phyloP scores from a whole-genome alignment of 2,888 invertebrate species.

The Brassicogethes aeneus region DNA sequence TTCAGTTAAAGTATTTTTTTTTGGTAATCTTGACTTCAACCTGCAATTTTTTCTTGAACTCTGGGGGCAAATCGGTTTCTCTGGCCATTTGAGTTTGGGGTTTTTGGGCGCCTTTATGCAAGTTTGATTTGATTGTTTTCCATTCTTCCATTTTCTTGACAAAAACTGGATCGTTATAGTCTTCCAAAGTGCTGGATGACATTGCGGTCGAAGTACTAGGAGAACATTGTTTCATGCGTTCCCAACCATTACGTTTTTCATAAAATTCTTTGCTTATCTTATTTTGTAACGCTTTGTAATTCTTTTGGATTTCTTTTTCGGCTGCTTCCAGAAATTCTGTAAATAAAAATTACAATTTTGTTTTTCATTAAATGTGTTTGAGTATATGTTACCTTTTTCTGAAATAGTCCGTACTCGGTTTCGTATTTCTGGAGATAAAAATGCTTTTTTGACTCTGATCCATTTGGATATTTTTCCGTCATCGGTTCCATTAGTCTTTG shows the following conservation, averaged over 20 bases:
- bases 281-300: conserved; percentile 63
- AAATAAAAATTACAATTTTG: background rate
- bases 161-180: conserved; percentile 36
- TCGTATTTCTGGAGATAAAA: conserved; percentile 44
- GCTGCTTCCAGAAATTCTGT: conserved; percentile 15
- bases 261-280: conserved; percentile 68
- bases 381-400: background rate
- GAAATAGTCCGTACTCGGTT: background rate
- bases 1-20: no score
- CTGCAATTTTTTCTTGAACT: conserved; percentile 75
- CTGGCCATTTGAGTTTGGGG: conserved; percentile 34
- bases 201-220: conserved; percentile 21
- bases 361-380: background rate
- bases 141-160: conserved; percentile 44
- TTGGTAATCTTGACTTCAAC: no score
- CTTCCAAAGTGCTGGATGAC: conserved; percentile 24
- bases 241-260: conserved; percentile 55
- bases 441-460: conserved; percentile 65
- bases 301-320: conserved; percentile 60
- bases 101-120: conserved; percentile 12
- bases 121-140: conserved; percentile 41
- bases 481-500: conserved; percentile 3
- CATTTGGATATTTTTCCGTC: conserved; percentile 55
- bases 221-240: conserved; percentile 30
- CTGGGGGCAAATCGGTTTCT: conserved; percentile 67